Evolutionary conservation across 2,888 invertebrate species (phyloP).

Genomic region (Masnerella sp.): DNA sequence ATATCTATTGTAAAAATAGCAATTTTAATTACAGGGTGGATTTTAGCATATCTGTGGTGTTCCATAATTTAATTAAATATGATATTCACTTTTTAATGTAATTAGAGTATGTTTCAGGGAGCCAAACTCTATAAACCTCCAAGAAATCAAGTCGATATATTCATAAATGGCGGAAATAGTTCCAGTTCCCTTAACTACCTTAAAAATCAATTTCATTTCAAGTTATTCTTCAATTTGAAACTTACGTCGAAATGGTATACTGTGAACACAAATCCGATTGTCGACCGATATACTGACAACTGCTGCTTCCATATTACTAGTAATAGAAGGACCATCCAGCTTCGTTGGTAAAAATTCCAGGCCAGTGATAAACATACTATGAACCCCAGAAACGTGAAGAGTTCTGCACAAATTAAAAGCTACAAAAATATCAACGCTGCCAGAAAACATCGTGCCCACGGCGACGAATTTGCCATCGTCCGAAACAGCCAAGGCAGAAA

Average conservation of each 20-base stretch:
- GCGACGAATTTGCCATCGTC: conserved; percentile 96
- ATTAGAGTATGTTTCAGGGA: no score
- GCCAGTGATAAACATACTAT: conserved; percentile 98
- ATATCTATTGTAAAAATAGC: no score
- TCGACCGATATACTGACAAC: conserved; percentile 97
- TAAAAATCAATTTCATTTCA: no score
- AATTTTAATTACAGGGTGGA: no score
- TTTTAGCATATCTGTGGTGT: no score
- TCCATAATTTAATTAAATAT: no score
- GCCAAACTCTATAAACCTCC: no score
- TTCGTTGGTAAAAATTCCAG: conserved; percentile 91
- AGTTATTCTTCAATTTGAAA: conserved; percentile 64
- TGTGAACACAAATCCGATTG: conserved; percentile 94
- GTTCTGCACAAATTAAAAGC: conserved; percentile 95
- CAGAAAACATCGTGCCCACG: conserved; percentile 95
- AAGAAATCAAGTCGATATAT: no score
- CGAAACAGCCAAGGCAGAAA: conserved; percentile 91
- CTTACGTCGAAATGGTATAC: conserved; percentile 89
- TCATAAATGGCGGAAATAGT: no score
- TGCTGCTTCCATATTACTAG: conserved; percentile 89
- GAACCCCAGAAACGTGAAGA: conserved; percentile 89
- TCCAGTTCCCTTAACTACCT: no score
- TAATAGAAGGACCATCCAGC: conserved; percentile 85
- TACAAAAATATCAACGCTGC: conserved; percentile 92
- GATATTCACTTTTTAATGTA: no score